These are phyloP conservation scores for Solen grandis DNA, from an alignment of 1,140 invertebrate species.

Conservation along the genomic window DNA sequence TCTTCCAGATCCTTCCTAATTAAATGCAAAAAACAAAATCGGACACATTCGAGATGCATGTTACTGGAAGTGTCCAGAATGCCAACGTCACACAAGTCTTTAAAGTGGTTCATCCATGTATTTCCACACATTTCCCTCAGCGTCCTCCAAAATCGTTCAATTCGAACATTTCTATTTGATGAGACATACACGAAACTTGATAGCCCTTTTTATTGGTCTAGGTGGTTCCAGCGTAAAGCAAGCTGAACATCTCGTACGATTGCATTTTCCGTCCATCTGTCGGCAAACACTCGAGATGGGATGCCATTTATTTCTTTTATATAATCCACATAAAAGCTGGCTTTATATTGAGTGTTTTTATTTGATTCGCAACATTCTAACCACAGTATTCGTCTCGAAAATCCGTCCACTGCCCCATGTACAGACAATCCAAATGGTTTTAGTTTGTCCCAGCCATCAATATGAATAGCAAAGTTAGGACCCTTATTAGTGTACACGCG, in stretches of 20 bases:
- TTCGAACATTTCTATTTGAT: not conserved
- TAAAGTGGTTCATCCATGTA: conserved; percentile 1
- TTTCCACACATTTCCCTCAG: not conserved
- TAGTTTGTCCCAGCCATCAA: too few relatives aligned
- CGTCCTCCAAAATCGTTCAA: conserved; percentile 3
- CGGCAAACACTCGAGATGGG: not conserved
- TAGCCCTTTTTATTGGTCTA: not conserved
- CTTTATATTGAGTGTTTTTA: too few relatives aligned
- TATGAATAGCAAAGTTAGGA: not conserved
- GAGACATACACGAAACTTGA: conserved; percentile 6
- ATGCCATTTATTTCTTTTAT: too few relatives aligned
- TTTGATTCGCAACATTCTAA: too few relatives aligned
- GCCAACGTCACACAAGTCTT: conserved; percentile 1
- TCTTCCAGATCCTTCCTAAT: not conserved
- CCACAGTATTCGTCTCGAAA: too few relatives aligned
- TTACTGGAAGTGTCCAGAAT: not conserved
- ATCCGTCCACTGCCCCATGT: not conserved
- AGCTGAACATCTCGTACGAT: not conserved
- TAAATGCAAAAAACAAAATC: not conserved
- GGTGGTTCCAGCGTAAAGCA: not conserved
- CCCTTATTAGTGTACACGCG: conserved; percentile 9
- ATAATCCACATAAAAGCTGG: too few relatives aligned
- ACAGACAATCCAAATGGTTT: not conserved
- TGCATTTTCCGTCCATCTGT: not conserved
- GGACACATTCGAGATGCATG: not conserved